phyloP scores from a whole-genome alignment of 2,113 vertebrate species.

The Eubucco bourcierii region DNA sequence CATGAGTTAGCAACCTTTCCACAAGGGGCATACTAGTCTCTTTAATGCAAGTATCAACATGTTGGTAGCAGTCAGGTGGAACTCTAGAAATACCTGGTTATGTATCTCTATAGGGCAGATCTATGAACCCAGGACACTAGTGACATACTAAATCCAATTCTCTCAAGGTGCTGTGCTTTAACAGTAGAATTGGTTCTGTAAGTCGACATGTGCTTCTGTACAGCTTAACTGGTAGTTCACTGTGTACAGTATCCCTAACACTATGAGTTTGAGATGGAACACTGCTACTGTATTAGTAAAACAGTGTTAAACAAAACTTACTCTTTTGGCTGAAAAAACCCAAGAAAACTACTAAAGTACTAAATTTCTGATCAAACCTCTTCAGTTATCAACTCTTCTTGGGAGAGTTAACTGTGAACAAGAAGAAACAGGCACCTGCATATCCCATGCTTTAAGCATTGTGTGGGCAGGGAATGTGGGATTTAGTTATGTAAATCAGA shows the following conservation, averaged over 20 bases:
- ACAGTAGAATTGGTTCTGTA: background rate
- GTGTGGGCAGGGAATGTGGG: background rate
- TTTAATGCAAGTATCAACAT: background rate
- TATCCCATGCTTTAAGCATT: fast-evolving
- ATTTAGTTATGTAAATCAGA: background rate
- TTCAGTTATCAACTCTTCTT: background rate
- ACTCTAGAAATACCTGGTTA: background rate
- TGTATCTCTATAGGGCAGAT: background rate
- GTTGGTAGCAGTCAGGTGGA: fast-evolving
- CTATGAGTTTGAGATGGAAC: background rate
- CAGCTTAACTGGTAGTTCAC: background rate
- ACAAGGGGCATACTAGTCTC: background rate
- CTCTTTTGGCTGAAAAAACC: background rate
- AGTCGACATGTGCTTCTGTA: background rate
- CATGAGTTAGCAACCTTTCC: background rate
- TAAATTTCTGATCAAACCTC: background rate
- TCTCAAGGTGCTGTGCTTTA: background rate
- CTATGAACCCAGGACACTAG: fast-evolving
- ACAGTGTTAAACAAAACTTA: background rate
- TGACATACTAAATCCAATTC: background rate
- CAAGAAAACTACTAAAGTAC: background rate
- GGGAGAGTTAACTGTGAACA: background rate
- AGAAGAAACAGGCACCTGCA: background rate
- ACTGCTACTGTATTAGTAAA: background rate
- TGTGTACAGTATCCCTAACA: fast-evolving